Evolutionary conservation across 2,113 vertebrate genomes (phyloP).

Genomic region (Chamaetylas fuelleborni): DNA sequence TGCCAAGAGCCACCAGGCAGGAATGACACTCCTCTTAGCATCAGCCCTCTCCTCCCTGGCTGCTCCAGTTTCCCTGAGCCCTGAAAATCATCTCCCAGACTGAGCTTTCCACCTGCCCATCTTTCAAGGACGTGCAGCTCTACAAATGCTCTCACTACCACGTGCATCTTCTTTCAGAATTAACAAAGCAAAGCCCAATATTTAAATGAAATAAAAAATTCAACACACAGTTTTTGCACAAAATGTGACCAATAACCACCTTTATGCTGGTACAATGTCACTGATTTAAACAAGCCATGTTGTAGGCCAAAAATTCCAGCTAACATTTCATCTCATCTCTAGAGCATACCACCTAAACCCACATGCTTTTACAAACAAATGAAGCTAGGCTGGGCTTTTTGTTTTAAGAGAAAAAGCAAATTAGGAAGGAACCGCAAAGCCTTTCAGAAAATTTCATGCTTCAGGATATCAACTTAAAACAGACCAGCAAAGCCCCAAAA

Average conservation of each 20-base stretch:
- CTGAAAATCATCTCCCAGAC: neutral
- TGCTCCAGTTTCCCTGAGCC: neutral
- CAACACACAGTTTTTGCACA: neutral
- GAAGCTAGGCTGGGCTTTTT: rapidly evolving
- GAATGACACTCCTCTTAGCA: neutral
- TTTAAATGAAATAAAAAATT: rapidly evolving
- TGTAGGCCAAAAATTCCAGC: neutral
- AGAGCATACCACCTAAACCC: neutral
- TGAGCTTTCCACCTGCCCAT: neutral
- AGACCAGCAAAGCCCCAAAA: neutral
- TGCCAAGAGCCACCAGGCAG: neutral
- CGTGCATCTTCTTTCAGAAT: rapidly evolving
- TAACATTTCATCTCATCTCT: neutral
- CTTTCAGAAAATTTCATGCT: neutral
- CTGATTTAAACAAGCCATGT: neutral
- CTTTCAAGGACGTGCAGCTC: neutral
- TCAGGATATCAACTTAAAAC: neutral
- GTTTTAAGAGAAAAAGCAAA: neutral
- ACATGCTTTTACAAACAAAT: neutral
- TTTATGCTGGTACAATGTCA: neutral
- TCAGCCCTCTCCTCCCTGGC: neutral
- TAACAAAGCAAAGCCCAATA: neutral
- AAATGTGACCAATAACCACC: neutral
- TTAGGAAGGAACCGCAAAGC: neutral
- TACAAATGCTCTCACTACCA: rapidly evolving